Conservation (phyloP, 2,888 invertebrate species). For the Lottia gigantea region DNA sequence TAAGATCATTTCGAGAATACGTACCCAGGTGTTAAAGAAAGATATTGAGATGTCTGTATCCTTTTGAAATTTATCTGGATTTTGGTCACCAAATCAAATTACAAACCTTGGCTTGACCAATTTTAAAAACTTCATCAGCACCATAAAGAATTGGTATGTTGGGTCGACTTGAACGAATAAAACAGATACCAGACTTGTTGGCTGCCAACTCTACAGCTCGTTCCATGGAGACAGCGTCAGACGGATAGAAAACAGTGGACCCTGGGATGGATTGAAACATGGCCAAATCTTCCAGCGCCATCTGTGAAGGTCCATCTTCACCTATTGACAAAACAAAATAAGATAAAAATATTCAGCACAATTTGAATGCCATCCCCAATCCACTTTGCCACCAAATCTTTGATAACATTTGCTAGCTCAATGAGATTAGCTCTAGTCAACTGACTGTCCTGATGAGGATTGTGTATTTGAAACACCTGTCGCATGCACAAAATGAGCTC, state of each 20-base stretch:
- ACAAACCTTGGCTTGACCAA: constrained; percentile 73
- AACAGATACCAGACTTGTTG: constrained; percentile 93
- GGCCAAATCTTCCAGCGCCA: constrained; percentile 98
- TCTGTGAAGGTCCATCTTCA: constrained; percentile 98
- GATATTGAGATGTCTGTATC: too few species aligned
- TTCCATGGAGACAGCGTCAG: constrained; percentile 95
- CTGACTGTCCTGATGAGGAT: too few species aligned
- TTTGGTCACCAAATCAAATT: too few species aligned
- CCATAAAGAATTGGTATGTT: constrained; percentile 87
- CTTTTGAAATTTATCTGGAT: too few species aligned
- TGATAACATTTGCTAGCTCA: too few species aligned
- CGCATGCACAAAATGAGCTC: too few species aligned
- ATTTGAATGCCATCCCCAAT: too few species aligned
- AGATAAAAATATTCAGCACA: not conserved
- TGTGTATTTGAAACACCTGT: too few species aligned
- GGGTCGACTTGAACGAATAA: constrained; percentile 94
- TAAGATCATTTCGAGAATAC: too few species aligned
- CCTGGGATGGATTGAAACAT: constrained; percentile 91
- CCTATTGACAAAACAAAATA: constrained; percentile 49
- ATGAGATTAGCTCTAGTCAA: too few species aligned
- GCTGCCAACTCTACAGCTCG: constrained; percentile 95
- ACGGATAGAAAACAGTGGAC: constrained; percentile 77
- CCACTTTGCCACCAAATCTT: too few species aligned
- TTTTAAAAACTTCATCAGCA: constrained; percentile 84
- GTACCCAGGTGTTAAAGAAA: too few species aligned